Conservation (phyloP, 1,140 invertebrate genomes). For the Eriocheir sinensis region DNA sequence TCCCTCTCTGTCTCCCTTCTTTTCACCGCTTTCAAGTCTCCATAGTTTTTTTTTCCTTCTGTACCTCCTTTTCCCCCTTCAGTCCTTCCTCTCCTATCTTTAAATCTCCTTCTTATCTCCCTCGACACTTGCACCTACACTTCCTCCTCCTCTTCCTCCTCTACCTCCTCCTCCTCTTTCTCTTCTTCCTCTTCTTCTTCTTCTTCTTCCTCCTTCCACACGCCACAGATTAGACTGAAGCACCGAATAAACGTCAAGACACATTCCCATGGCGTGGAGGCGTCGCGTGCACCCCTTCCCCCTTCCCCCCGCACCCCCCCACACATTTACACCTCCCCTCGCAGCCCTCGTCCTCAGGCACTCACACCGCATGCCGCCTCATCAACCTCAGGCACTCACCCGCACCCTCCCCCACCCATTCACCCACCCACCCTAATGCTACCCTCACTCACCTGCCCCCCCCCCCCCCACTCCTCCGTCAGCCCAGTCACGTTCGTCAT, state of each 20-base stretch:
- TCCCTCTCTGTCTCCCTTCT: neutral
- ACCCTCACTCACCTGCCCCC: neutral
- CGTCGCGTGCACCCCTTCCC: neutral
- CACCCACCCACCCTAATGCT: too few relatives aligned
- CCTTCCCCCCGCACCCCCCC: neutral
- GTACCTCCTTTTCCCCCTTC: neutral
- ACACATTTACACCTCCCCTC: too few relatives aligned
- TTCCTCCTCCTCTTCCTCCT: neutral
- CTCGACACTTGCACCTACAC: neutral
- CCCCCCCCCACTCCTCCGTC: too few relatives aligned
- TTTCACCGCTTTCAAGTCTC: neutral
- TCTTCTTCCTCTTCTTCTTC: neutral
- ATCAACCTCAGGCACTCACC: neutral
- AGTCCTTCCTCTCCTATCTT: neutral
- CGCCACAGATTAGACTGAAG: neutral
- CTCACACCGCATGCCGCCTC: neutral
- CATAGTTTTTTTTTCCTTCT: neutral
- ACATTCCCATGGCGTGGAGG: neutral
- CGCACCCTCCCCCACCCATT: neutral
- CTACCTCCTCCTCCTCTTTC: neutral
- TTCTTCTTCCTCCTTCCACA: neutral
- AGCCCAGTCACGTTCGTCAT: neutral
- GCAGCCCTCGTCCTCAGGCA: neutral
- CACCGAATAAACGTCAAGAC: neutral
- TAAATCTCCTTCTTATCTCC: neutral